These are phyloP conservation scores for Drosophila varians DNA, from an alignment of 1,140 invertebrate species.

Conservation along the genomic window DNA sequence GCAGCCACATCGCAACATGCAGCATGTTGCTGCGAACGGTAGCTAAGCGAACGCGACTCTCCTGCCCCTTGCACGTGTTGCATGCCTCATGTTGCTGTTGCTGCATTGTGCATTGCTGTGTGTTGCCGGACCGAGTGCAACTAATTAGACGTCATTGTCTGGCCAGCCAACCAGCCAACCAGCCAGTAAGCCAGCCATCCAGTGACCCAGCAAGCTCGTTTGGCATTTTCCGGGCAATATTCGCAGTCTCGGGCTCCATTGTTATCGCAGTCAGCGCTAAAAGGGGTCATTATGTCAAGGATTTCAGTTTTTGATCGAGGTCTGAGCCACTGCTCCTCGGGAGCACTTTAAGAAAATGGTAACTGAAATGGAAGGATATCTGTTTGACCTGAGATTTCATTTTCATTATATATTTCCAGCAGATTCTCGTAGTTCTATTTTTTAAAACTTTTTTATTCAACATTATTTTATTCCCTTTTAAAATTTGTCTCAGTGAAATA, in stretches of 20 bases:
- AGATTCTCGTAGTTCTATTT: neutral
- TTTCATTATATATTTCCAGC: no score
- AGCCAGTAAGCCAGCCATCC: conserved; percentile 11
- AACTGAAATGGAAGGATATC: no score
- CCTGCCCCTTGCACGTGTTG: conserved; percentile 50
- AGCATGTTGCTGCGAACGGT: conserved; percentile 61
- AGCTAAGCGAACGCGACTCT: conserved; percentile 46
- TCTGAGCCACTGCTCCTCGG: neutral
- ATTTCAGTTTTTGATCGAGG: conserved; percentile 49
- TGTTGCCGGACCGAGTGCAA: conserved; percentile 43
- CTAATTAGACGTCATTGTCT: conserved; percentile 81
- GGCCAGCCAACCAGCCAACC: conserved; percentile 29
- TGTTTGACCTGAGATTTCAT: no score
- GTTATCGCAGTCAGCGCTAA: conserved; percentile 73
- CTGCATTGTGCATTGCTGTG: conserved; percentile 3
- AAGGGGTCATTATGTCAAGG: conserved; percentile 82
- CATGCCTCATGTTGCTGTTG: conserved; percentile 42
- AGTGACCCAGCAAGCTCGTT: conserved; percentile 30
- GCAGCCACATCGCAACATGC: conserved; percentile 48
- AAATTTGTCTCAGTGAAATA: conserved; percentile 7
- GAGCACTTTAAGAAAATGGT: neutral
- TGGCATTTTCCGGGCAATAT: conserved; percentile 60
- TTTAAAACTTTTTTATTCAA: neutral
- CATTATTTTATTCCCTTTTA: neutral
- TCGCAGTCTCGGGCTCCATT: conserved; percentile 56